Percentiles rank a stretch among this genome's conserved stretches.
Conservation (phyloP, 2,113 vertebrate genomes). For the Coptodon rendalli region DNA sequence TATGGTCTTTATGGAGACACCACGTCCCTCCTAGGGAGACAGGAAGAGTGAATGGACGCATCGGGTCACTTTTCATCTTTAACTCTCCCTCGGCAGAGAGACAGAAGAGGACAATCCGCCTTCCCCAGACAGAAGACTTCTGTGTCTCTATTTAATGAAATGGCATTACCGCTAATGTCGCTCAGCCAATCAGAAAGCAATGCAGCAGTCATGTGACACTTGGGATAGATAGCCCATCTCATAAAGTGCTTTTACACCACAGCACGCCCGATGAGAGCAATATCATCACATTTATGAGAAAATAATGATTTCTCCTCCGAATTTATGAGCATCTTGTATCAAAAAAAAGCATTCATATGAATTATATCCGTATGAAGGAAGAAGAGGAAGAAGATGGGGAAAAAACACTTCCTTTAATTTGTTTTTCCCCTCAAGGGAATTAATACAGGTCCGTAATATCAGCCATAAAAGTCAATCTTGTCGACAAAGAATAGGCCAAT, state of each 20-base stretch:
- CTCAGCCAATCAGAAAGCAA: slow-evolving; percentile 38
- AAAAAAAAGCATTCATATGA: slow-evolving; percentile 58
- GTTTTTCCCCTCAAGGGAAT: slow-evolving; percentile 63
- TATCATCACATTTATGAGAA: slow-evolving; percentile 73
- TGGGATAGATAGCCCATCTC: slow-evolving; percentile 41
- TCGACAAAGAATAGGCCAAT: slow-evolving; percentile 64
- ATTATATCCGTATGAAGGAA: slow-evolving; percentile 44
- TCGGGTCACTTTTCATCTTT: slow-evolving; percentile 55
- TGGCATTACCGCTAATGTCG: not conserved
- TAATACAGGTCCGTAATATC: slow-evolving; percentile 64
- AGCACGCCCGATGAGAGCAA: slow-evolving; percentile 63
- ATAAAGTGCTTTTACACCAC: slow-evolving; percentile 63
- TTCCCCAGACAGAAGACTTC: slow-evolving; percentile 47
- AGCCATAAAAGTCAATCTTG: slow-evolving; percentile 65
- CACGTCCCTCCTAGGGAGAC: not conserved
- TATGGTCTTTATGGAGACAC: slow-evolving; percentile 24
- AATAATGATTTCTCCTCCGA: slow-evolving; percentile 71
- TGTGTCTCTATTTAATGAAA: slow-evolving; percentile 57
- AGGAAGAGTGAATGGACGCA: not conserved
- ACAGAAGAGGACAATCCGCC: slow-evolving; percentile 37
- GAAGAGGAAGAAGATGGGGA: not conserved
- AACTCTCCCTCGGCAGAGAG: slow-evolving; percentile 43
- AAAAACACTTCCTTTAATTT: slow-evolving; percentile 58
- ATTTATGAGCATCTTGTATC: slow-evolving; percentile 61
- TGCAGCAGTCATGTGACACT: slow-evolving; percentile 46